A percentile compares a stretch with the other conserved stretches of the same genome.
These are phyloP conservation scores for Montipora foliosa DNA, from an alignment of 64 coral and sea anemone species.

Conservation along the genomic window DNA sequence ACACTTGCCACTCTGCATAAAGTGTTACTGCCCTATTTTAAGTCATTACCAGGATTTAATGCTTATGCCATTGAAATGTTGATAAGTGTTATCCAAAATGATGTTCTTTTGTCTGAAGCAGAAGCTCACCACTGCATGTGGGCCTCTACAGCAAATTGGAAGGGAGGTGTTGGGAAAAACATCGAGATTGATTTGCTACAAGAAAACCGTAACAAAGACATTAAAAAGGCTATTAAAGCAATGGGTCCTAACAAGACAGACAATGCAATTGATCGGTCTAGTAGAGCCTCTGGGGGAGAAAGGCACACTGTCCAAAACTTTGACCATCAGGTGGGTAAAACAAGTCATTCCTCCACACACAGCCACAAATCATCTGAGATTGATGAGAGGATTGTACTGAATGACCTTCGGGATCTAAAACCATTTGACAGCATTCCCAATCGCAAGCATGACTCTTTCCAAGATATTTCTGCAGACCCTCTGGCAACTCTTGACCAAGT, in stretches of 20 bases:
- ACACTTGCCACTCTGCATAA: conserved; percentile 40
- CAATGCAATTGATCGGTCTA: conserved; percentile 9
- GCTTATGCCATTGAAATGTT: conserved; percentile 73
- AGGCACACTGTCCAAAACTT: conserved; percentile 30
- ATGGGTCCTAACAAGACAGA: conserved; percentile 70
- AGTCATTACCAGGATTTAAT: conserved; percentile 51
- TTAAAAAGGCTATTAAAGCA: conserved; percentile 6
- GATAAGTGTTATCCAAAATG: conserved; percentile 44
- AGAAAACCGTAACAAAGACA: conserved; percentile 58
- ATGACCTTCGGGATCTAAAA: conserved; percentile 26
- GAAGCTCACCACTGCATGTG: conserved; percentile 55
- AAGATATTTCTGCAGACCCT: neutral
- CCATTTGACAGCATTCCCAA: conserved; percentile 14
- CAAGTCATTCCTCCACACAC: neutral
- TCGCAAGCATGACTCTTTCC: conserved; percentile 33
- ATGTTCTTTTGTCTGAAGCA: conserved; percentile 39
- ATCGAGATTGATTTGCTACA: conserved; percentile 68
- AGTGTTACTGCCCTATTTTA: conserved; percentile 30
- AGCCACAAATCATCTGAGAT: neutral
- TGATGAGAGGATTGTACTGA: conserved; percentile 35
- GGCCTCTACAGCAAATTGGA: conserved; percentile 52
- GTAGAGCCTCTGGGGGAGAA: conserved; percentile 32
- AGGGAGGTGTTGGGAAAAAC: conserved; percentile 42
- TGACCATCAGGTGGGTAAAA: conserved; percentile 33
- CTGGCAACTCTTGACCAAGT: conserved; percentile 18